These are phyloP conservation scores for Adelosebastes latens DNA, from an alignment of 2,797 vertebrate species.

Conservation along the genomic window DNA sequence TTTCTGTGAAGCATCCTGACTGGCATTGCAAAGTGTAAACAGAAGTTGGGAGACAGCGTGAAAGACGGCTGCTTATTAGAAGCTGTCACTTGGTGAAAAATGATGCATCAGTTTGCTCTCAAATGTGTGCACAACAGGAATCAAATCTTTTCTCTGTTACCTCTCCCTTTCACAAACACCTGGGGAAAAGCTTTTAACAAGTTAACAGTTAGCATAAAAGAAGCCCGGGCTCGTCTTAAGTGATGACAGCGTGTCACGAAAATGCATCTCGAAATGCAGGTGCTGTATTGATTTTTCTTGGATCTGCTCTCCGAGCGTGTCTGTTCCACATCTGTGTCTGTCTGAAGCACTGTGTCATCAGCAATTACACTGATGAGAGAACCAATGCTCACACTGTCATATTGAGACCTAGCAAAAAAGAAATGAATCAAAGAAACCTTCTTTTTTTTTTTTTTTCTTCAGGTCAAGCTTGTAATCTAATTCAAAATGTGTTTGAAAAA, in stretches of 20 bases:
- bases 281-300: conserved; percentile 67
- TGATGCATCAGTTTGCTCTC: conserved; percentile 22
- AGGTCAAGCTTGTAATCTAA: conserved; percentile 62
- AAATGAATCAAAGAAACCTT: conserved; percentile 36
- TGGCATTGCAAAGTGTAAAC: conserved; percentile 34
- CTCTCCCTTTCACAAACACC: conserved; percentile 14
- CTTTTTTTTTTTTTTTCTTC: background rate
- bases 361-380: conserved; percentile 55
- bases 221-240: conserved; percentile 28
- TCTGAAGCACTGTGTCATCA: conserved; percentile 26
- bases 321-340: conserved; percentile 44
- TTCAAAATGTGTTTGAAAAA: conserved; percentile 62
- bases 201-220: conserved; percentile 40
- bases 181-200: conserved; percentile 48
- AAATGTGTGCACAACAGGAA: conserved; percentile 13
- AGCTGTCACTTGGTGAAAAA: conserved; percentile 31
- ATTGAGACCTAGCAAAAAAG: conserved; percentile 42
- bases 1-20: conserved; percentile 14
- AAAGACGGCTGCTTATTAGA: conserved; percentile 24
- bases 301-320: conserved; percentile 43
- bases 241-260: conserved; percentile 49
- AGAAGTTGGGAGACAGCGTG: conserved; percentile 14
- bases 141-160: conserved; percentile 11
- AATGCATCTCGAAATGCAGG: conserved; percentile 45
- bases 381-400: conserved; percentile 28